Evolutionary conservation across 2,797 vertebrate species (phyloP), one percentile per base, ranked within the genome.

Genomic region (Poeciliopsis infans): DNA sequence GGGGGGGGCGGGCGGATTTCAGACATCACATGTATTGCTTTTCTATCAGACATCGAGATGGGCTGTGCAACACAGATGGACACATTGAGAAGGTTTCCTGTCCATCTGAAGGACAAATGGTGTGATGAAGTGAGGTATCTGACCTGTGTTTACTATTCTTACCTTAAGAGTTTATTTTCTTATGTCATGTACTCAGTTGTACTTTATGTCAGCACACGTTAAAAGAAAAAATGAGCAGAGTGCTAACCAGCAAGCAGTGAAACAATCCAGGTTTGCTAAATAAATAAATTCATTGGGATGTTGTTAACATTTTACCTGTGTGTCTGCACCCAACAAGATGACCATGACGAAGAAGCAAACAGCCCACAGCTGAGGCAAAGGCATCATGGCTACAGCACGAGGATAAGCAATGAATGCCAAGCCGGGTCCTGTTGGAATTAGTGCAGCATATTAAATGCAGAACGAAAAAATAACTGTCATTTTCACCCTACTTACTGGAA

Each of bases 311-410:
- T 69, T 78, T 70, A 95, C 94, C 91, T 95, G 94, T 53, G 92
- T 94, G 45, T 95, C 94, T 8, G 92, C 92, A 25, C 94, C 95
- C 71, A 95, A 78, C 49, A 95, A 83, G 81, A 95, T 94, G 75
- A 95, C 91, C 94, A 95, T 95, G 82, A 94, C 10, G 79, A 95
- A 95, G 86, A 95, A 95, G 74, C 92, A 94, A 18, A 93, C 87
- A 1, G 94, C 46, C 95, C 95, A 95, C n/a, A 95, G 61, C 86
- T 94, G 94, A 75, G 95, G 94, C 0, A 95, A 75, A 31, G 94
- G 95, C 93, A 95, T 95, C 94, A 94, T 94, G 68, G 94, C 93
- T 16, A 95, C 94, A 7, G 94, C 95, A 0, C 93, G 87, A 7
- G 94, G 95, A 81, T 95, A 95, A 2, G 94, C 93, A 28, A 95